Conservation (phyloP, 1,140 invertebrate species). For the Eumaeus atala region DNA sequence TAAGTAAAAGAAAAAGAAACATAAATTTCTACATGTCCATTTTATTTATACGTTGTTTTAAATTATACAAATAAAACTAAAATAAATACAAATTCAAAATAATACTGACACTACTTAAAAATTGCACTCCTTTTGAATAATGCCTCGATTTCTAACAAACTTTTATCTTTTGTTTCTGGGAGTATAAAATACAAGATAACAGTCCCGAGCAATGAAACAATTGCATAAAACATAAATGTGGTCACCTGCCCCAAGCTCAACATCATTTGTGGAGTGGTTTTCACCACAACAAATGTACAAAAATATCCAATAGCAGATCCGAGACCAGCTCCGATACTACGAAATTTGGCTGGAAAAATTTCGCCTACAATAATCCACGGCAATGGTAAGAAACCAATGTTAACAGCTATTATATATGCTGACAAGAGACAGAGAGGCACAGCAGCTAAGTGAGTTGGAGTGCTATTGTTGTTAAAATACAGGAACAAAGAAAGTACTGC, state of each 20-base stretch:
- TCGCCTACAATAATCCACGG: constrained; percentile 3
- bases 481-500: neutral
- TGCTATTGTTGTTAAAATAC: neutral
- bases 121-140: neutral
- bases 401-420: neutral
- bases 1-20: neutral
- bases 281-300: neutral
- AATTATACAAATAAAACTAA: neutral
- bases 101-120: neutral
- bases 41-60: neutral
- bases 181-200: neutral
- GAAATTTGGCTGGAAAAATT: neutral
- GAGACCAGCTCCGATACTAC: neutral
- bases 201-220: neutral
- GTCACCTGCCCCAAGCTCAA: neutral
- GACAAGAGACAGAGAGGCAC: constrained; percentile 1
- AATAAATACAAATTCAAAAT: neutral
- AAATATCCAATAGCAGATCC: neutral
- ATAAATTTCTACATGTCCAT: neutral
- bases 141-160: neutral
- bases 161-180: constrained; percentile 2
- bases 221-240: neutral
- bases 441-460: neutral
- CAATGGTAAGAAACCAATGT: neutral
- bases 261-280: constrained; percentile 3